Evolutionary conservation across 2,888 invertebrate genomes (phyloP), one percentile per base, ranked within the genome.

Genomic region (Hylaea fasciaria): DNA sequence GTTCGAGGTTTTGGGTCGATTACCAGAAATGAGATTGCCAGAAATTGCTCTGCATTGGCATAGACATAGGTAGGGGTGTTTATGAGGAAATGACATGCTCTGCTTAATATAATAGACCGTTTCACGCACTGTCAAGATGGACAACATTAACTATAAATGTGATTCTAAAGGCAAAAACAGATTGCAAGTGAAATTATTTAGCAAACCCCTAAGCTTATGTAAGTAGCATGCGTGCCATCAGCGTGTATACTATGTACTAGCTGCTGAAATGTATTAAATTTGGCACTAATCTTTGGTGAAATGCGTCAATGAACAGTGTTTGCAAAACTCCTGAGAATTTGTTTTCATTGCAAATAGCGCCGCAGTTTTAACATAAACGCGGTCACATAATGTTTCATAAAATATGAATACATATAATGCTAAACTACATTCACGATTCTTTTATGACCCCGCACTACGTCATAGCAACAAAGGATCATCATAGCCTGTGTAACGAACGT

Each of bases 361-460:
- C 14, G 17, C 14, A 1, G 35, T 17, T 44, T 49, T 48, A 22
- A 39, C 40, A 52, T 41, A 48, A 17, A 16, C 54, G 22, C 43
- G 17, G 40, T 49, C 45, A 2, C 39, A 59, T 45, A 8, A 14
- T 52, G 39, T 53, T 32, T 39, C 14, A 45, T 45, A 22, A 49
- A 40, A 37, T 1, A 49, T 54, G 45, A 51, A 47, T 58, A 11
- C 11, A 43, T 35, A 48, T 48, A 48, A 54, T 17, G 46, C 46
- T 51, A 54, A 49, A 59, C 13, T 62, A 54, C 58, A 68, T 67
- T 64, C 62, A 63, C 47, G 41, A 22, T 62, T 62, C 53, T 53
- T 44, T 62, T 67, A 57, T 41, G 53, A 62, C 17, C 50, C 41
- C n/a, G 35, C 35, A 50, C 47, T 62, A 62, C 58, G 58, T 53